Conservation (phyloP, 2,888 invertebrate species). For the Heteromyza rotundicornis region DNA sequence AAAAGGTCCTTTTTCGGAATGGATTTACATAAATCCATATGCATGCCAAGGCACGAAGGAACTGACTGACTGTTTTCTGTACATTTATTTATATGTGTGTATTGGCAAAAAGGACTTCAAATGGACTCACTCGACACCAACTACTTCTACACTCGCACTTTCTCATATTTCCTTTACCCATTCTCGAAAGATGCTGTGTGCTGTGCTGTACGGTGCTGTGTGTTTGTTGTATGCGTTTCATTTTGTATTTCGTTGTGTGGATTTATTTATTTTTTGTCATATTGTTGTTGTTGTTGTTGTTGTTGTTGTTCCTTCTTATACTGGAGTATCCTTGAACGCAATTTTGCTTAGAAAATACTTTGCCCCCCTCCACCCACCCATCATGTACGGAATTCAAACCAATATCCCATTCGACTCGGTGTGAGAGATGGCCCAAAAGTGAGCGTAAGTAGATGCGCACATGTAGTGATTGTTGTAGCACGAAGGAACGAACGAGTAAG, state of each 20-base stretch:
- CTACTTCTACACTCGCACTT: conserved; percentile 2
- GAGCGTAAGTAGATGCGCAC: conserved; percentile 30
- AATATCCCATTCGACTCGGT: too few species aligned
- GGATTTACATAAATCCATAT: conserved; percentile 60
- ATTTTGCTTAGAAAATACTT: not conserved
- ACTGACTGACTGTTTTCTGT: not conserved
- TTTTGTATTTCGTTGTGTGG: conserved; percentile 24
- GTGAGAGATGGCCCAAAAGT: too few species aligned
- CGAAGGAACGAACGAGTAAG: too few species aligned
- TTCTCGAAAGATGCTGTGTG: not conserved
- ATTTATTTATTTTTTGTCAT: conserved; percentile 14
- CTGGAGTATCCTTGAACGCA: not conserved
- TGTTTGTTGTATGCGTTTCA: not conserved
- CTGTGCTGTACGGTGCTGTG: not conserved
- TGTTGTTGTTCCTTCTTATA: not conserved
- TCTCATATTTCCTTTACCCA: conserved; percentile 8
- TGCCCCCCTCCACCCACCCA: too few species aligned
- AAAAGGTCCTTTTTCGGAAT: conserved; percentile 54
- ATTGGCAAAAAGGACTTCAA: not conserved
- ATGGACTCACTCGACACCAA: not conserved
- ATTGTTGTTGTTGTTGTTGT: too few species aligned
- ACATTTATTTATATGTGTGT: conserved; percentile 30
- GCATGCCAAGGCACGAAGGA: conserved; percentile 36
- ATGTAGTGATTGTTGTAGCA: not conserved
- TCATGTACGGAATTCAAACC: too few species aligned